Evolutionary conservation across 2,888 invertebrate species (phyloP), one percentile per base, ranked within the genome.

Genomic region (Athalia circularis): DNA sequence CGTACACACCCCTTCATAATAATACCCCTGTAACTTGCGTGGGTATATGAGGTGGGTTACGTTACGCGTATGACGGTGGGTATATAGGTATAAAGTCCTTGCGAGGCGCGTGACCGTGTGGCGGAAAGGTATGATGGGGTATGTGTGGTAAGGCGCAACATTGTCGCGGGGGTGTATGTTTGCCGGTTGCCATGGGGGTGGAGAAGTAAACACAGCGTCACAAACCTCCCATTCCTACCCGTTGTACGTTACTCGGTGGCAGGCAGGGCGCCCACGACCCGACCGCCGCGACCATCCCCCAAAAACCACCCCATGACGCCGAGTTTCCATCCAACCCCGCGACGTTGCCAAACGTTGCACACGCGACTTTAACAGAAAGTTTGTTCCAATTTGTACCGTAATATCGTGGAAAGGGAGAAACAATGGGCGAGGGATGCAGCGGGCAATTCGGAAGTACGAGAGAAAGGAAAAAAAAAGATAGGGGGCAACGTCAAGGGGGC

Each of bases 131-230:
- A 72, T 72, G 47, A 72, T 72, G 57, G 57, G 59, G 61, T 6
- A 81, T 81, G 82, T 86, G 84, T 81, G 84, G 82, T 81, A 82
- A 82, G 83, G 84, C 82, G 83, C 81, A 82, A 86, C 84, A 84
- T 85, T 86, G 81, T 82, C 83, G 77, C 80, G 82, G 81, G 81
- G 82, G 82, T 82, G 82, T 82, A 82, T 86, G 84, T 86, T 87
- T 87, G 84, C 82, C 82, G 82, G 84, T 86, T 85, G 84, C 85
- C 84, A 84, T 82, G 83, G 82, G 83, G 85, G 83, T 85, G 84
- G 82, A 84, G 83, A 82, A 81, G 86, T 84, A 86, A 86, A 86
- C 85, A 86, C 83, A 83, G 84, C 84, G 80, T 84, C 79, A 79
- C 81, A 80, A 82, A 83, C 80, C 79, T 80, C 62, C 77, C 79